phyloP scores from a whole-genome alignment of 2,113 vertebrate genomes.

The Petrocephalus microphthalmus region DNA sequence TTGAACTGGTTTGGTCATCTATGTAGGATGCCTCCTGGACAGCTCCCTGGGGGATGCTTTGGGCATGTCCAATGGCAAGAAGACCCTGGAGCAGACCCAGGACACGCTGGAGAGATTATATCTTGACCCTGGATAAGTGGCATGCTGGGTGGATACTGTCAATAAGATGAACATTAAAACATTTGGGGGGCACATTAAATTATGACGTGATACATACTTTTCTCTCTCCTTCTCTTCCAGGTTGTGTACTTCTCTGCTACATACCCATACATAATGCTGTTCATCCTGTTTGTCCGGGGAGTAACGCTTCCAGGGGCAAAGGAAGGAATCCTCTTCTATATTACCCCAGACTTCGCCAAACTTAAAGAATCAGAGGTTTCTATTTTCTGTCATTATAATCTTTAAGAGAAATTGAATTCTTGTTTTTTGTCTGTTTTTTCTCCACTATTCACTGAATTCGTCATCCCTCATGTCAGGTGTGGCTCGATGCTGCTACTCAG shows the following conservation, averaged over 20 bases:
- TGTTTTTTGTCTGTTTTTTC: constrained; percentile 5
- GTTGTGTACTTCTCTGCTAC: constrained; percentile 99
- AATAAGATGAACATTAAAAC: not conserved
- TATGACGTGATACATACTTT: not conserved
- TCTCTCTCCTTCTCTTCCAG: constrained; percentile 53
- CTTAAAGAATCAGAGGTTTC: constrained; percentile 93
- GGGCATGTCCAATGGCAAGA: not conserved
- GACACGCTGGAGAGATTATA: not conserved
- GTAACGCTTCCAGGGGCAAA: constrained; percentile 89
- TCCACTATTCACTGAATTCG: not conserved
- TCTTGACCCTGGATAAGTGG: not conserved
- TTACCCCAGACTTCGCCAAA: constrained; percentile 93
- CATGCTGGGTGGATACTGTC: not conserved
- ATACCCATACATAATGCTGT: constrained; percentile 94
- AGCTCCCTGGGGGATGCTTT: not conserved
- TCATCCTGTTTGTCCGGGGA: constrained; percentile 94
- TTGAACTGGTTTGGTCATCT: not conserved
- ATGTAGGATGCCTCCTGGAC: not conserved
- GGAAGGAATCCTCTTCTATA: constrained; percentile 92
- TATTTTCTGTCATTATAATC: not conserved
- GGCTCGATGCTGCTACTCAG: constrained; percentile 97
- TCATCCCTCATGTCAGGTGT: constrained; percentile 70
- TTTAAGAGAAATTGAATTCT: not conserved
- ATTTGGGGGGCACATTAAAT: not conserved
- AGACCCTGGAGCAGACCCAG: not conserved